Evolutionary conservation across 37 sponge, comb jelly and placozoan genomes (phyloP).

Genomic region (Chondrosia reniformis): DNA sequence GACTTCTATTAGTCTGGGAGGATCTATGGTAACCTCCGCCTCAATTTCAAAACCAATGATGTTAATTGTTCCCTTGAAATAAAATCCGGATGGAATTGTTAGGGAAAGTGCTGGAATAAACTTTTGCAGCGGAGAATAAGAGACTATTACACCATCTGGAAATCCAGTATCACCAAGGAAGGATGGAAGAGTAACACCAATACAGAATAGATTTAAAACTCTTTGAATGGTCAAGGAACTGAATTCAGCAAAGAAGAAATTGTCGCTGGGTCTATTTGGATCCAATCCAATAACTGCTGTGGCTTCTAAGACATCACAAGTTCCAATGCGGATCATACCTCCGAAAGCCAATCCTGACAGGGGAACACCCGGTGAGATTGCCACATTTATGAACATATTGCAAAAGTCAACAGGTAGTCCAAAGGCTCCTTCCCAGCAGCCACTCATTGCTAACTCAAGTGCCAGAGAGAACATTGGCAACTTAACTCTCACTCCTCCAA

Average conservation of each 20-base stretch:
- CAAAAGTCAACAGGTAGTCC: slow-evolving; percentile 10
- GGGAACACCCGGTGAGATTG: slow-evolving; percentile 23
- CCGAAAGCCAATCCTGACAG: slow-evolving; percentile 30
- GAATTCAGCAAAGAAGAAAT: slow-evolving; percentile 31
- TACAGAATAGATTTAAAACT: slow-evolving; percentile 23
- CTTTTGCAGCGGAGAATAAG: slow-evolving; percentile 1
- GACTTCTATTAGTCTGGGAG: slow-evolving; percentile 6
- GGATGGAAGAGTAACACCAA: slow-evolving; percentile 1
- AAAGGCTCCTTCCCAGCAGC: slow-evolving; percentile 34
- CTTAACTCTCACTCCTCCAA: neutral
- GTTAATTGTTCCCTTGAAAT: slow-evolving; percentile 35
- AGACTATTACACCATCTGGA: slow-evolving; percentile 22
- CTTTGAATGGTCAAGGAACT: slow-evolving; percentile 12
- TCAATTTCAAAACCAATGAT: slow-evolving; percentile 19
- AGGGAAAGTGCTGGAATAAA: neutral
- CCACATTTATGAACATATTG: neutral
- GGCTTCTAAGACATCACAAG: slow-evolving; percentile 9
- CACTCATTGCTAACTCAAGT: slow-evolving; percentile 17
- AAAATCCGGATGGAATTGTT: slow-evolving; percentile 17
- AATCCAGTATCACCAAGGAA: slow-evolving; percentile 31
- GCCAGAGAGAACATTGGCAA: neutral
- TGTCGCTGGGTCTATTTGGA: neutral
- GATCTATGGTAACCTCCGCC: slow-evolving; percentile 15
- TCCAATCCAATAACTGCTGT: slow-evolving; percentile 18
- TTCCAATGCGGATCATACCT: slow-evolving; percentile 11